These are phyloP conservation scores for Caenorhabditis sinica DNA, from an alignment of 2,888 invertebrate genomes.

Conservation along the genomic window DNA sequence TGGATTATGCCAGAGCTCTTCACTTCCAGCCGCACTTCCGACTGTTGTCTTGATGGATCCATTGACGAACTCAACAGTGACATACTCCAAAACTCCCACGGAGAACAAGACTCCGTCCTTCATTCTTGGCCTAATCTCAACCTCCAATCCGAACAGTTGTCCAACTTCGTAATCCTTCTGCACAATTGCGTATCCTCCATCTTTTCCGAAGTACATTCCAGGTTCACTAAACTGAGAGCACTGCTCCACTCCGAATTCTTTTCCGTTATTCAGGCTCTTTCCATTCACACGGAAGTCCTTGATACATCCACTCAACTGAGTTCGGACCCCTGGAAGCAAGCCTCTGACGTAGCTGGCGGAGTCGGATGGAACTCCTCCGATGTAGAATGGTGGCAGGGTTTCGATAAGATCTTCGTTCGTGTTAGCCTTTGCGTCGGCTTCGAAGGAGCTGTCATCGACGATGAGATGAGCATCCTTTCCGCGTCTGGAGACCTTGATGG, in stretches of 20 bases:
- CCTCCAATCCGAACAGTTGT: slow-evolving; percentile 77
- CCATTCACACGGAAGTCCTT: slow-evolving; percentile 84
- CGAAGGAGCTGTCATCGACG: slow-evolving; percentile 84
- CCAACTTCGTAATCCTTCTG: slow-evolving; percentile 74
- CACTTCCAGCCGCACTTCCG: slow-evolving; percentile 88
- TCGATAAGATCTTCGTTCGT: slow-evolving; percentile 83
- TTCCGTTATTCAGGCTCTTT: slow-evolving; percentile 73
- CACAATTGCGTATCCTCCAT: slow-evolving; percentile 84
- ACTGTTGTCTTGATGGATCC: slow-evolving; percentile 77
- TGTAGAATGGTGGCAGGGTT: slow-evolving; percentile 83
- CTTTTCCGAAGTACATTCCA: slow-evolving; percentile 85
- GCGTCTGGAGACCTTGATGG: slow-evolving; percentile 78
- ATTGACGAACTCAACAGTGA: slow-evolving; percentile 90
- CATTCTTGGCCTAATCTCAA: slow-evolving; percentile 81
- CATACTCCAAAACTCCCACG: slow-evolving; percentile 87
- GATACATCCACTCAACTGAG: slow-evolving; percentile 84
- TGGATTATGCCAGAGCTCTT: slow-evolving; percentile 84
- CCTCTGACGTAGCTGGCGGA: slow-evolving; percentile 65
- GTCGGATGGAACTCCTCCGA: slow-evolving; percentile 84
- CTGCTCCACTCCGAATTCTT: slow-evolving; percentile 75
- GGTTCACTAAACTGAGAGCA: slow-evolving; percentile 84
- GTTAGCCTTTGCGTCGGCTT: slow-evolving; percentile 48
- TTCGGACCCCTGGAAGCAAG: slow-evolving; percentile 74
- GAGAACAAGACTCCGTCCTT: slow-evolving; percentile 81
- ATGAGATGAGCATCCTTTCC: slow-evolving; percentile 80